These are phyloP conservation scores for Huso huso DNA, from an alignment of 2,797 vertebrate genomes.

Conservation along the genomic window DNA sequence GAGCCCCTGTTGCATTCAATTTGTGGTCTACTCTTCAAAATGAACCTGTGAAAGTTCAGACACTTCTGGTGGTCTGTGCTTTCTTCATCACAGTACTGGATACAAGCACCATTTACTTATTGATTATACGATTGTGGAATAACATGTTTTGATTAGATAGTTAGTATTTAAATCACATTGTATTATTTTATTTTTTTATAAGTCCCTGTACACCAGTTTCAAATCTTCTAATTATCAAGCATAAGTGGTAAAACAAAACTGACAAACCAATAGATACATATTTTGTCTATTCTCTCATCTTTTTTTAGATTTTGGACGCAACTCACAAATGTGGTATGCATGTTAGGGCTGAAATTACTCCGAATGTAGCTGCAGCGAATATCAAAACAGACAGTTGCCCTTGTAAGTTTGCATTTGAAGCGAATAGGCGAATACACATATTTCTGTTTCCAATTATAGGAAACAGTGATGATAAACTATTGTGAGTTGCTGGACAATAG, in stretches of 20 bases:
- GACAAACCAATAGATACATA: too few species aligned
- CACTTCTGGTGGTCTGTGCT: too few species aligned
- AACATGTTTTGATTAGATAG: not conserved
- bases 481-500: conserved; percentile 49
- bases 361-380: conserved; percentile 54
- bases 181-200: not conserved
- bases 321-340: conserved; percentile 3
- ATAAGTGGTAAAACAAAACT: too few species aligned
- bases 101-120: too few species aligned
- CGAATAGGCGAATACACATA: conserved; percentile 48
- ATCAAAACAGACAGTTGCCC: conserved; percentile 74
- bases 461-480: conserved; percentile 62
- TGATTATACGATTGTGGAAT: too few species aligned
- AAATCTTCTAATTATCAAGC: too few species aligned
- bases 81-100: too few species aligned
- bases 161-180: not conserved
- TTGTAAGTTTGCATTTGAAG: conserved; percentile 63
- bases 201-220: too few species aligned
- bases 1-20: not conserved
- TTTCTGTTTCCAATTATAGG: conserved; percentile 72
- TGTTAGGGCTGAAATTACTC: conserved; percentile 12
- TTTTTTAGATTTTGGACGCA: not conserved
- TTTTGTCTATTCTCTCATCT: not conserved
- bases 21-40: not conserved
- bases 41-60: too few species aligned